Evolutionary conservation across 2,888 invertebrate genomes (phyloP).

Genomic region (Synanthedon myopaeformis): DNA sequence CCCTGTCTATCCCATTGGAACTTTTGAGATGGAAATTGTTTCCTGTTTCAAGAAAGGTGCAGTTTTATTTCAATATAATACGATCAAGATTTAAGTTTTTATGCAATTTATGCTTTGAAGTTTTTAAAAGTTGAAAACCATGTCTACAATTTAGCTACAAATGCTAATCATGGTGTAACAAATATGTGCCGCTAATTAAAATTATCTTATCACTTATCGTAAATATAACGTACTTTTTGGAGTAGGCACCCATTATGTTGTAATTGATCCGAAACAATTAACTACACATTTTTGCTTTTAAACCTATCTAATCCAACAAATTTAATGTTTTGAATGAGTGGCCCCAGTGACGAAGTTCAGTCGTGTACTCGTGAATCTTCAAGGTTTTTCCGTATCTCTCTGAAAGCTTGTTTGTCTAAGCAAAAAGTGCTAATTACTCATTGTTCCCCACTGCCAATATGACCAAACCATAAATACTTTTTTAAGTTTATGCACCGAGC

Average conservation of each 20-base stretch:
- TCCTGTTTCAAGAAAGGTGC: constrained; percentile 44
- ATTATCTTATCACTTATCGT: too few relatives aligned
- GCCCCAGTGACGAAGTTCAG: constrained; percentile 1
- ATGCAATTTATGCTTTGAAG: neutral
- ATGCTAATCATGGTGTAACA: too few relatives aligned
- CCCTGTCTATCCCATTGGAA: constrained; percentile 28
- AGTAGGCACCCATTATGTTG: too few relatives aligned
- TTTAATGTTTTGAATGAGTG: neutral
- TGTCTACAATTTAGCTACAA: too few relatives aligned
- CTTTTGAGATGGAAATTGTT: constrained; percentile 33
- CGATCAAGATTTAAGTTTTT: neutral
- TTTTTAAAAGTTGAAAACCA: too few relatives aligned
- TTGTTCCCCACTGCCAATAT: constrained; percentile 2
- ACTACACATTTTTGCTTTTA: too few relatives aligned
- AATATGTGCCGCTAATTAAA: too few relatives aligned
- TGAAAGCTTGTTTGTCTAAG: constrained; percentile 17
- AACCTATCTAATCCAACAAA: too few relatives aligned
- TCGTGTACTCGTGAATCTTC: constrained; percentile 13
- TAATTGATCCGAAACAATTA: too few relatives aligned
- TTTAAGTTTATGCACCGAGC: too few relatives aligned
- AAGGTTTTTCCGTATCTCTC: constrained; percentile 32
- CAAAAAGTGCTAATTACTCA: constrained; percentile 13
- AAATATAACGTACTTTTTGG: too few relatives aligned
- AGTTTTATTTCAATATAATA: constrained; percentile 26
- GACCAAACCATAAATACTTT: neutral